Base-by-base conservation (phyloP, 2,888 invertebrate species). In the Melinaea menophilus region DNA sequence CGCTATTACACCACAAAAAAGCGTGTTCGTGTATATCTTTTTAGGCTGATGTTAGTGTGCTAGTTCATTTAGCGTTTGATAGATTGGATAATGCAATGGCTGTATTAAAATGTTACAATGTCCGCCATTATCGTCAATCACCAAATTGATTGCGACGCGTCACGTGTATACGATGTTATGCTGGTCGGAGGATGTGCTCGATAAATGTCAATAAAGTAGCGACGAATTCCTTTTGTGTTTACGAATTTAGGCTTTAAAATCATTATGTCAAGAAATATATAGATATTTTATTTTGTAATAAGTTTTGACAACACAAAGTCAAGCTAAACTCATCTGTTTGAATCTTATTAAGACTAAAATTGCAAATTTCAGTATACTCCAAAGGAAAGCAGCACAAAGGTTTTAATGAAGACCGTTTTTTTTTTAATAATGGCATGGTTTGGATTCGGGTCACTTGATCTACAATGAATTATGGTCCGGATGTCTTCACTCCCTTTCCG, bases 151-250 rank as follows among this genome's bases (percentile, higher is more conserved):
- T 22, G 37, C 31, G 56, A 34, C 46, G 58, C 31, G 60, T 60
- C 51, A 57, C 59, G 59, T 59, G 56, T 46, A 47, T 60, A 56
- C 58, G 58, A 60, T 64, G 58, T 51, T 63, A 69, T 71, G 71
- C 70, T 62, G 63, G 62, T 62, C 59, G 64, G 64, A 61, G 62
- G 64, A 66, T 62, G 57, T 66, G 59, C 66, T 64, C 59, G 64
- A 59, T 65, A 58, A 65, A 57, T 48, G 59, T 65, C 59, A 67
- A 62, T 58, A 65, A 57, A 56, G 31, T 22, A 31, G 31, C 51
- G 31, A 31, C 31, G 51, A 31, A 51, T 51, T 31, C 51, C 51
- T 48, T 48, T 48, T 4, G 1, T 48, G 5, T 22, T 22, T 13
- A 48, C 2, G 13, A 13, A 22, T n/a, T 13, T 22, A 48, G 22